phyloP scores from a whole-genome alignment of 2,113 vertebrate genomes.

The Pristiophorus japonicus region DNA sequence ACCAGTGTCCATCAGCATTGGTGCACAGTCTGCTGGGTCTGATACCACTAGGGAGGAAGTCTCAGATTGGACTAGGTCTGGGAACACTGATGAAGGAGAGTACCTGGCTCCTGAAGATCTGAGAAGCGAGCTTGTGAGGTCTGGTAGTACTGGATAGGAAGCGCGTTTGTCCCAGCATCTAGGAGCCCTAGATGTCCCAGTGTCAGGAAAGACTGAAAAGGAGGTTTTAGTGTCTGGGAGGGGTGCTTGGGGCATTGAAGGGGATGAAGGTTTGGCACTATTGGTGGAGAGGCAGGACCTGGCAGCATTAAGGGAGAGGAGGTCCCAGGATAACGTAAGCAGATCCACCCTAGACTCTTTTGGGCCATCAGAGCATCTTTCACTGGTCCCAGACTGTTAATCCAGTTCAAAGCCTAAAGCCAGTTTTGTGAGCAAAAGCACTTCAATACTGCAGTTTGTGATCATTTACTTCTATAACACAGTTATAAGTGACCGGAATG shows the following conservation, averaged over 20 bases:
- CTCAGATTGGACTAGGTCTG: too few species aligned
- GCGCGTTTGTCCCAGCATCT: too few species aligned
- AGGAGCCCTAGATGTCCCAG: too few species aligned
- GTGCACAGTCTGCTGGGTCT: too few species aligned
- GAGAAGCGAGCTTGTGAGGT: too few species aligned
- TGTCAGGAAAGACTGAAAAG: too few species aligned
- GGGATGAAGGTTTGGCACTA: not conserved
- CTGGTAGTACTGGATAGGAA: too few species aligned
- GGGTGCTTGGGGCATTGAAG: not conserved
- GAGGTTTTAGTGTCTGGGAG: not conserved
- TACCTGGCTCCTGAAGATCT: too few species aligned
- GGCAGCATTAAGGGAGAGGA: not conserved
- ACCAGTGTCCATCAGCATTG: too few species aligned
- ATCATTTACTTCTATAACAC: not conserved
- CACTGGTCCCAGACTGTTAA: not conserved
- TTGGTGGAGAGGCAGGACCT: not conserved
- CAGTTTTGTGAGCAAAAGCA: not conserved
- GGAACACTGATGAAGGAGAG: too few species aligned
- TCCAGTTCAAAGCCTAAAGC: not conserved
- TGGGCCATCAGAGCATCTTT: not conserved
- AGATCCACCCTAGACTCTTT: not conserved
- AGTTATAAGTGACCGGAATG: not conserved
- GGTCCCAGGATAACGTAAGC: not conserved
- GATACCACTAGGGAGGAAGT: too few species aligned
- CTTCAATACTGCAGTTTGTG: not conserved